Evolutionary conservation across 2,797 vertebrate genomes (phyloP), one percentile per base, ranked within the genome.

Genomic region (Urophycis tenuis): DNA sequence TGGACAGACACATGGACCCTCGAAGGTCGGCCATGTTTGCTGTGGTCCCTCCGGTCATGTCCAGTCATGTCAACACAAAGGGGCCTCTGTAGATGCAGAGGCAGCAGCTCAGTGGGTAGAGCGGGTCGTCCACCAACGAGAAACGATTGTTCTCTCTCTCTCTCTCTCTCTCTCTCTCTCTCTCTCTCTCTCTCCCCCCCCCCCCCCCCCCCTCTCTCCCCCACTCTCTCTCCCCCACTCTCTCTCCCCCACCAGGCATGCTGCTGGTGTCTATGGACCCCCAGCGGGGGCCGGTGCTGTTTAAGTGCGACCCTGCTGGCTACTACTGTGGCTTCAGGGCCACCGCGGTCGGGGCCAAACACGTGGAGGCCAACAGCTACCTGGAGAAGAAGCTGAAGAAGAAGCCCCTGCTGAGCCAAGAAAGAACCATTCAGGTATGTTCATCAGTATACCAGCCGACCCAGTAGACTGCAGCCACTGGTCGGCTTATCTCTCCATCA

Each of bases 361-460:
- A 94, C 73, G 89, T 83, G 0, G 94, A 94, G 85, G 94, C 93
- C 34, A 94, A 89, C 82, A 90, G 89, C 82, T 93, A 91, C 86
- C 87, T 94, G 87, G 94, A 94, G 85, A 94, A 94, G 84, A 94
- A 94, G 72, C 83, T 94, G 25, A 94, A 93, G 86, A 94, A 92
- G 64, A 91, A 88, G 77, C 92, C 91, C 0, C 91, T 93, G 0
- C 86, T 93, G 77, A 85, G 77, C 25, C 89, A 85, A 0, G 87
- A 92, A 70, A 84, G 87, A 77, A 87, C 90, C 1, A 87, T 94
- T 2, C 90, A 94, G 93, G 93, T 94, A 85, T 14, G 17, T 5
- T n/a, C n/a, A n/a, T n/a, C n/a, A n/a, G n/a, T n/a, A n/a, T 34
- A 34, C 33, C 33, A 34, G 33, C 33, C 33, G 3, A 7, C 33